Evolutionary conservation across 2,113 vertebrate species (phyloP), one percentile per base, ranked within the genome.

Genomic region (Oriolus oriolus): DNA sequence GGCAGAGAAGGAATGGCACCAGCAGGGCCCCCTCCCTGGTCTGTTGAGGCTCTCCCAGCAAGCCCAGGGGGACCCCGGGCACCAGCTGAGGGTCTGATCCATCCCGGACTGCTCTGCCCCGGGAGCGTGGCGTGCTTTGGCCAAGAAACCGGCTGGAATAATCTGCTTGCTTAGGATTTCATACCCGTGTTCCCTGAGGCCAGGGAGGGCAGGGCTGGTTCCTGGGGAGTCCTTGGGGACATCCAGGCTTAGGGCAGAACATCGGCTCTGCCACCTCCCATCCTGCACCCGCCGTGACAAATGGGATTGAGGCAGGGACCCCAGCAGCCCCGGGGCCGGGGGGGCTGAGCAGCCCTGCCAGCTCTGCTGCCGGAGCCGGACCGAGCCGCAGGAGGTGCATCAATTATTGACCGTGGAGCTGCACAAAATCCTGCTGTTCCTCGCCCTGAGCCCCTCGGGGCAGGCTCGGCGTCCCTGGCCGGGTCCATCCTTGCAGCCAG

Each of bases 361-460:
- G 84, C 39, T 41, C 39, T 57, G 59, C 75, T 82, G 88, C 60
- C 27, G 10, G 73, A 50, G 84, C 75, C 9, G 53, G 61, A 30
- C 37, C 13, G 6, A 74, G 50, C 77, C 0, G 3, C 81, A 65
- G 65, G 57, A 73, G 86, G 10, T 73, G 59, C 57, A 15, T 28
- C 12, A 96, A 73, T 90, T 80, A 88, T 52, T 80, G 94, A 68
- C 91, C 2, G 42, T 21, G 84, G 84, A 80, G 80, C 87, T 33
- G 65, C 49, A 59, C 56, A 66, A 68, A 77, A 52, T 7, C 30
- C 83, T 5, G 89, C 71, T 19, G 42, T 2, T 83, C 52, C 74
- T 41, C 2, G 6, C 63, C 4, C 3, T 3, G 50, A 74, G 37
- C 42, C 78, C 35, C 66, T 28, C 1, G 1, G 30, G 12, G 50